Conservation (phyloP, 2,888 invertebrate species). For the Oscheius sp. region DNA sequence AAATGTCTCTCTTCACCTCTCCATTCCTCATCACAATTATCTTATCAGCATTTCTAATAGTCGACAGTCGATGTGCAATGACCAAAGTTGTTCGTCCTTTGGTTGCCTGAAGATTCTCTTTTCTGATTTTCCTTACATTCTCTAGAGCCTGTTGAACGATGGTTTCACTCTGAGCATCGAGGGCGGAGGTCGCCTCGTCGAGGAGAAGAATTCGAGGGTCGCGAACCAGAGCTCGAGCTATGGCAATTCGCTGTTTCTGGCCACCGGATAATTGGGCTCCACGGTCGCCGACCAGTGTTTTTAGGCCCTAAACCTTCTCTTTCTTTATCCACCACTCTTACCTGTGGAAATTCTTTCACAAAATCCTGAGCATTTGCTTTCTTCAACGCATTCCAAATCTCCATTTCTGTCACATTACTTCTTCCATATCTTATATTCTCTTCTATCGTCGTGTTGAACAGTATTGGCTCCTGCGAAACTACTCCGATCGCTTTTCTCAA, state of each 20-base stretch:
- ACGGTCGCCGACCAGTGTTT: constrained; percentile 9
- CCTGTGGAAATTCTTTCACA: constrained; percentile 71
- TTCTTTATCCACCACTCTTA: constrained; percentile 45
- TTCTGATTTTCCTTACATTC: background rate
- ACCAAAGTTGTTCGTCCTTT: constrained; percentile 72
- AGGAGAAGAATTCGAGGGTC: constrained; percentile 10
- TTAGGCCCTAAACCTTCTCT: background rate
- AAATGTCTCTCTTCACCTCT: constrained; percentile 46
- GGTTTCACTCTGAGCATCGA: constrained; percentile 3
- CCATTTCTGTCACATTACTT: constrained; percentile 46
- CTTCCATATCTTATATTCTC: constrained; percentile 72
- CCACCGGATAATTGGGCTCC: constrained; percentile 15
- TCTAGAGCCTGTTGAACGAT: constrained; percentile 10
- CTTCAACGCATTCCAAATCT: constrained; percentile 59
- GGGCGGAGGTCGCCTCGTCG: constrained; percentile 10
- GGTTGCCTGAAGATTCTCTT: constrained; percentile 33
- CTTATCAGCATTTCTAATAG: constrained; percentile 73
- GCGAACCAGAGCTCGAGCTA: constrained; percentile 9
- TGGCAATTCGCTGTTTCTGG: constrained; percentile 10
- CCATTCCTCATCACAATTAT: constrained; percentile 73
- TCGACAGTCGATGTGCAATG: constrained; percentile 73
- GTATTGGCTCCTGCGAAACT: constrained; percentile 74
- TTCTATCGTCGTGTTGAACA: constrained; percentile 75
- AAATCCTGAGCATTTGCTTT: constrained; percentile 73
- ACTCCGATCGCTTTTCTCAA: constrained; percentile 71